Percentiles rank a stretch among this genome's conserved stretches.
These are phyloP conservation scores for Laupala kohalensis DNA, from an alignment of 1,140 invertebrate genomes.

Conservation along the genomic window DNA sequence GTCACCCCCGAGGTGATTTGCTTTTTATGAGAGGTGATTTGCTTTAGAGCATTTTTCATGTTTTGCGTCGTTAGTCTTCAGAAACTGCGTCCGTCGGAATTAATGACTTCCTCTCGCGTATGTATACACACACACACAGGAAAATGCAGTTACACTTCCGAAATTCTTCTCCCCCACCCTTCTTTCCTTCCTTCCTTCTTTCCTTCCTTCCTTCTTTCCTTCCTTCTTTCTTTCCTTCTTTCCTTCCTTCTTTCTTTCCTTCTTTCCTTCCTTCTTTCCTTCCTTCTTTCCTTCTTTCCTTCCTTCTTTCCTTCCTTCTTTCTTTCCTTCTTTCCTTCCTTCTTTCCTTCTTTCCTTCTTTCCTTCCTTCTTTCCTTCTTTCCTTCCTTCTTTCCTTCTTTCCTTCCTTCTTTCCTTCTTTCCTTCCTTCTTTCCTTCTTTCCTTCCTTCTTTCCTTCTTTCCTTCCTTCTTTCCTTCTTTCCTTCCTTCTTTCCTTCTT, in stretches of 20 bases:
- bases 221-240: not conserved
- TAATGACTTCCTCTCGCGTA: too few relatives aligned
- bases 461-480: conserved; percentile 4
- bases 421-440: conserved; percentile 5
- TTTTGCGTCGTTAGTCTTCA: too few relatives aligned
- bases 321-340: not conserved
- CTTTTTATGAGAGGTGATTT: too few relatives aligned
- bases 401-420: not conserved
- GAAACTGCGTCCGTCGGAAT: too few relatives aligned
- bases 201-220: not conserved
- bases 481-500: conserved; percentile 19
- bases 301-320: not conserved
- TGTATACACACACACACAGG: too few relatives aligned
- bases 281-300: conserved; percentile 5
- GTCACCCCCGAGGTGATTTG: too few relatives aligned
- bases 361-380: conserved; percentile 16
- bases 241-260: not conserved
- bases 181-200: not conserved
- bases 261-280: conserved; percentile 14
- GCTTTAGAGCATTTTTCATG: too few relatives aligned
- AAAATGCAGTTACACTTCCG: not conserved
- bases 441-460: conserved; percentile 14
- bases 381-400: conserved; percentile 6
- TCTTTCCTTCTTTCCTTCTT: conserved; percentile 7
- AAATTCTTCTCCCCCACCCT: too few relatives aligned